phyloP scores from a whole-genome alignment of 2,888 invertebrate genomes.

The Spatulosminthurus flaviceps region DNA sequence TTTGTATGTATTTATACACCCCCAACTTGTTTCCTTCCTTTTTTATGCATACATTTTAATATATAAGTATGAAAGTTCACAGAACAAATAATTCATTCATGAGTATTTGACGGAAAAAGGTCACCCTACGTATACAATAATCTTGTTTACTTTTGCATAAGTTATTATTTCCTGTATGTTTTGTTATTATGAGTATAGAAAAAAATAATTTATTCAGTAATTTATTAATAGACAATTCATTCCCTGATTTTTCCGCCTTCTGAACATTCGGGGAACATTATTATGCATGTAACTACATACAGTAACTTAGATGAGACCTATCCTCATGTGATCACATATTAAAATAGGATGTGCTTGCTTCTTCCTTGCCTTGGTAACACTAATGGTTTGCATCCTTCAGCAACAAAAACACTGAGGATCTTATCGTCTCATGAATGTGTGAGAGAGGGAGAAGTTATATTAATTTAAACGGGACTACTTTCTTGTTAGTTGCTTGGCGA shows the following conservation, averaged over 20 bases:
- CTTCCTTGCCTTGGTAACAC: too few relatives aligned
- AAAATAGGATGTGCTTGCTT: slow-evolving; percentile 9
- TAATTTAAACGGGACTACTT: slow-evolving; percentile 43
- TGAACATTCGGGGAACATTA: too few relatives aligned
- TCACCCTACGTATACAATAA: neutral
- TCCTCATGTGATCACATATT: slow-evolving; percentile 10
- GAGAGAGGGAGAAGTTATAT: neutral
- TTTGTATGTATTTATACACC: neutral
- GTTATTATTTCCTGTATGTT: too few relatives aligned
- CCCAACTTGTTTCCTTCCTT: neutral
- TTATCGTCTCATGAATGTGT: too few relatives aligned
- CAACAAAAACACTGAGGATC: too few relatives aligned
- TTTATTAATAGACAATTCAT: neutral
- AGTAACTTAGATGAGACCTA: too few relatives aligned
- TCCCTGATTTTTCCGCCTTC: neutral
- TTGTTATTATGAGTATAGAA: neutral
- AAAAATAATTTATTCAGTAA: slow-evolving; percentile 14
- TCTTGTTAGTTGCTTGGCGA: neutral
- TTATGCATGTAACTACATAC: too few relatives aligned
- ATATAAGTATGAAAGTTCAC: neutral
- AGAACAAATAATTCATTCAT: neutral
- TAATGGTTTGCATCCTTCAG: too few relatives aligned
- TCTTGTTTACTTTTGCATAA: neutral
- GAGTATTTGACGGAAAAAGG: neutral
- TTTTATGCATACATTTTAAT: neutral